Evolutionary conservation across 2,888 invertebrate genomes (phyloP), one percentile per base, ranked within the genome.

Genomic region (Xylota segnis): DNA sequence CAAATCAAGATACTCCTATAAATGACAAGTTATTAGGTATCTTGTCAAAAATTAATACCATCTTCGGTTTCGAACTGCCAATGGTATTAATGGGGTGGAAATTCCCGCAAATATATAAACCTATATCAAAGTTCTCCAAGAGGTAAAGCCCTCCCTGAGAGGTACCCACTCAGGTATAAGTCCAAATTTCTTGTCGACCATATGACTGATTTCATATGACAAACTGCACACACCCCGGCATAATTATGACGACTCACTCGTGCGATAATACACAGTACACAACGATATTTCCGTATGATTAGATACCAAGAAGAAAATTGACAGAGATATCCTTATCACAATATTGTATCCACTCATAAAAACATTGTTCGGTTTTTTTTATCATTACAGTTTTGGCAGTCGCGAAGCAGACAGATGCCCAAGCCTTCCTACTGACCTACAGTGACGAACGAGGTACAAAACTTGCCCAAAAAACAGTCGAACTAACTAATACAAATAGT

Each of bases 381-480:
- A 56, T 84, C 88, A 88, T 91, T 91, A 89, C 90, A 91, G 92
- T 91, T 87, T 88, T 91, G 88, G 89, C 89, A 87, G 89, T 88
- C 88, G 89, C 87, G 83, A 87, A 89, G 88, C 87, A 89, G 59
- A 87, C 89, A 75, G 88, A 90, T 82, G 91, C 89, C 18, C 91
- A 91, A 9, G 68, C 79, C 45, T 84, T 81, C 40, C 58, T 84
- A 23, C 58, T 84, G 54, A 71, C 79, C 32, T 84, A 79, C 65
- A 84, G 79, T 52, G 84, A 84, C 29, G 79, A 84, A 14, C 52
- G 58, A 70, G 37, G 65, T 34, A 16, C 84, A n/a, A 63, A 54
- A 29, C 50, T 79, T 10, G 65, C 63, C 43, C 74, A 84, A n/a
- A 74, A 54, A 16, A 65, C 43, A 3, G 9, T 74, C 23, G 78